Evolutionary conservation across 2,888 invertebrate genomes (phyloP).

Genomic region (Biston betularia): DNA sequence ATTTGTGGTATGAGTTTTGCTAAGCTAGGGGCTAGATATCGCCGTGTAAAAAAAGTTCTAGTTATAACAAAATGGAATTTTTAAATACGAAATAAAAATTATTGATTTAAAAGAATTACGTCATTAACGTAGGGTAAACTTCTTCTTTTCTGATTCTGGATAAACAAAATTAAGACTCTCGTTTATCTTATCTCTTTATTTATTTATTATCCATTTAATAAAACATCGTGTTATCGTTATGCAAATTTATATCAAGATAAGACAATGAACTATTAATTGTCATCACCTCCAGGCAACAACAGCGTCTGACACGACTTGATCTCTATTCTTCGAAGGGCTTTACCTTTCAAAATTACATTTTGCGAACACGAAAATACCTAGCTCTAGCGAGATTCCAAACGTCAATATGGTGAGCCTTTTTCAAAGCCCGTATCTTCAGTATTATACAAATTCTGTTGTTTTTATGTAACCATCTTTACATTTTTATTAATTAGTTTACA

Average conservation of each 20-base stretch:
- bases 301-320: constrained; percentile 13
- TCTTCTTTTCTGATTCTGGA: too few species aligned
- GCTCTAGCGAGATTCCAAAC: constrained; percentile 14
- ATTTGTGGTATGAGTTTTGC: too few species aligned
- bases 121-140: too few species aligned
- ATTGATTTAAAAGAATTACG: too few species aligned
- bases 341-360: constrained; percentile 21
- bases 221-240: too few species aligned
- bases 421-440: constrained; percentile 1
- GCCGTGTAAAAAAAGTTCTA: too few species aligned
- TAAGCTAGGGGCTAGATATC: too few species aligned
- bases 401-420: constrained; percentile 14
- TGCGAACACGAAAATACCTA: constrained; percentile 21
- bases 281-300: not conserved
- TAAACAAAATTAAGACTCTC: too few species aligned
- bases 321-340: constrained; percentile 15
- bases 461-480: not conserved
- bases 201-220: too few species aligned
- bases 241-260: not conserved
- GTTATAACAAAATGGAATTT: too few species aligned
- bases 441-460: constrained; percentile 8
- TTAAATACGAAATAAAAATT: too few species aligned
- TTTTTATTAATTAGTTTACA: constrained; percentile 2
- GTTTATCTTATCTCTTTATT: too few species aligned
- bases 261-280: not conserved